Evolutionary conservation across 2,888 invertebrate genomes (phyloP), one percentile per base, ranked within the genome.

Genomic region (Lissocephala sabroskyi): DNA sequence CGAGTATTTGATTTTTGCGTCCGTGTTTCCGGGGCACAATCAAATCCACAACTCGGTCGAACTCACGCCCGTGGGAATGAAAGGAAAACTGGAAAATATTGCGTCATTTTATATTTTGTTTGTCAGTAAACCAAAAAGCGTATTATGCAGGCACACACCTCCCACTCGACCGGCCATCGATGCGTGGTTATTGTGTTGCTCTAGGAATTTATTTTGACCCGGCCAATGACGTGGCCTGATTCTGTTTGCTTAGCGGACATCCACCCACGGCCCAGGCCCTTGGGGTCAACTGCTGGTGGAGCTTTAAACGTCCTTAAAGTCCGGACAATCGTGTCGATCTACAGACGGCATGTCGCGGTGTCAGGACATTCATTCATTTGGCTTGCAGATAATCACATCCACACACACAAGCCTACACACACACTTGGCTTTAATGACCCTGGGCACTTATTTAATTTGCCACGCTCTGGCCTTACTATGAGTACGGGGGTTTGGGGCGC

Each of bases 71-170:
- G 23, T 7, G 62, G 50, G 36, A 35, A 37, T 50, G 48, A 43
- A 36, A 36, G 52, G 23, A 28, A 55, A 65, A 49, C 28, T 7
- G 23, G 36, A 56, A 63, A 64, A 53, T 54, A 64, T 57, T 62
- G 60, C 53, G 55, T 59, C 57, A 56, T 64, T 76, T 56, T 39
- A 68, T 74, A 47, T 52, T 48, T 59, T 43, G 42, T 35, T 35
- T 35, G 35, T 35, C 9, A 35, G 35, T 16, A 64, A 73, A 64
- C 58, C 61, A 56, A 58, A 56, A 58, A 64, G 51, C 49, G 58
- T 61, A 64, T 68, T 68, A 76, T 68, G 77, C 67, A 56, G 68
- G 36, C 56, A 41, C 68, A 73, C 56, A 73, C 56, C 42, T n/a
- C n/a, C n/a, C n/a, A n/a, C n/a, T n/a, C n/a, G n/a, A n/a, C n/a